Evolutionary conservation across 2,113 vertebrate species (phyloP), one percentile per base, ranked within the genome.

Genomic region (Megaleporinus macrocephalus): DNA sequence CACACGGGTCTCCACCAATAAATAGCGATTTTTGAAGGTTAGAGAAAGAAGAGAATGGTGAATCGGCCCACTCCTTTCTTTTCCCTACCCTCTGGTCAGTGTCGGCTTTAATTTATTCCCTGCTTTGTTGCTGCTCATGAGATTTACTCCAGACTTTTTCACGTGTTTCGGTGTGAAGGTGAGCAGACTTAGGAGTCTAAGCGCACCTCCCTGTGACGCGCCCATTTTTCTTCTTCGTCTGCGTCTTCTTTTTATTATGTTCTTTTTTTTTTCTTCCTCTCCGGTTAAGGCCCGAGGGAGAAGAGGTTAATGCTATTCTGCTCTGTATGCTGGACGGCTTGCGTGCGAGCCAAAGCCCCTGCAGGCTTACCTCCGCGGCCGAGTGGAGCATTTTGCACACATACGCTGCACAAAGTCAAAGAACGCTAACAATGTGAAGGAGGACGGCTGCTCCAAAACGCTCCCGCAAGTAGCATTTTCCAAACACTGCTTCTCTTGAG

Each of bases 11-110:
- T 44, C 74, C 55, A 71, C n/a, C 65, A 82, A 76, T 66, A 84
- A 79, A 79, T 68, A 20, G 72, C 53, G 57, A 65, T 80, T 86
- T 78, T 26, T 53, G 74, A 83, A 83, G 84, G 77, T 75, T 78
- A 76, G 63, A 79, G 66, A 29, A 41, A 79, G 44, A 53, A 59
- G 12, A 51, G 69, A 57, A 79, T 20, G 55, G 66, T n/a, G 55
- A 79, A 81, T 61, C 18, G 11, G 71, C 14, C 70, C 24, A 65
- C 69, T 80, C 16, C 26, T 82, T 27, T 62, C 36, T 62, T 78
- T 36, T 7, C 29, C 13, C 4, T 1, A 16, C 30, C 62, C 6
- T 76, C 15, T 55, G 33, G 30, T 57, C 49, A 44, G 22, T 9
- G 26, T 20, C 11, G 18, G 24, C 76, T 47, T 79, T 36, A 75